Percentiles rank a stretch among this genome's conserved stretches.
Conservation (phyloP, 37 sponge, comb jelly and placozoan species). For the Chondrosia reniformis region DNA sequence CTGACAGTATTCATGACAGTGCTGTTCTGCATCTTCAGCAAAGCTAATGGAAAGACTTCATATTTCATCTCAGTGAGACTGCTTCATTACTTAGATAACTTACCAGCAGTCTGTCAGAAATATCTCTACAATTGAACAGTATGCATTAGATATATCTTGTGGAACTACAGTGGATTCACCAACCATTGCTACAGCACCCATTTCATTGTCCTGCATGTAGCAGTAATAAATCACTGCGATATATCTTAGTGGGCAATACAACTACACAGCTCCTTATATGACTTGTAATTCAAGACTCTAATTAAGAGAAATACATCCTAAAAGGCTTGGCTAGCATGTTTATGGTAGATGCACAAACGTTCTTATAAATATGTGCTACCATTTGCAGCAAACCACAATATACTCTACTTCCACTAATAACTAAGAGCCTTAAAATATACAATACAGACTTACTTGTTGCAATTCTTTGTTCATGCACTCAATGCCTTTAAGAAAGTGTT, state of each 20-base stretch:
- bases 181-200: background rate
- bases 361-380: background rate
- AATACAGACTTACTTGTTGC: background rate
- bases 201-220: background rate
- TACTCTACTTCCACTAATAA: too few relatives aligned
- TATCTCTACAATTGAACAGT: conserved; percentile 71
- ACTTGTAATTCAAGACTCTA: too few relatives aligned
- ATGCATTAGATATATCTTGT: conserved; percentile 60
- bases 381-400: too few relatives aligned
- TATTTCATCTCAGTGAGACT: background rate
- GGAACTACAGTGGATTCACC: background rate
- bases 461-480: conserved; percentile 34
- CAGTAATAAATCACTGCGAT: too few relatives aligned
- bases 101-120: conserved; percentile 77
- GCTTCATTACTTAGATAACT: background rate
- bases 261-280: too few relatives aligned
- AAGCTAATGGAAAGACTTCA: conserved; percentile 33
- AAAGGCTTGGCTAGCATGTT: too few relatives aligned
- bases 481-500: conserved; percentile 48
- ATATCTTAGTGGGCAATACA: too few relatives aligned
- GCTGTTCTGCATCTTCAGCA: conserved; percentile 38
- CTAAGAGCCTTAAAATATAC: background rate
- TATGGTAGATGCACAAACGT: background rate
- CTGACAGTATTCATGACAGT: conserved; percentile 53
- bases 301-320: too few relatives aligned